These are phyloP conservation scores for Dolichoris vasculosae DNA, from an alignment of 1,140 invertebrate genomes.

Conservation along the genomic window DNA sequence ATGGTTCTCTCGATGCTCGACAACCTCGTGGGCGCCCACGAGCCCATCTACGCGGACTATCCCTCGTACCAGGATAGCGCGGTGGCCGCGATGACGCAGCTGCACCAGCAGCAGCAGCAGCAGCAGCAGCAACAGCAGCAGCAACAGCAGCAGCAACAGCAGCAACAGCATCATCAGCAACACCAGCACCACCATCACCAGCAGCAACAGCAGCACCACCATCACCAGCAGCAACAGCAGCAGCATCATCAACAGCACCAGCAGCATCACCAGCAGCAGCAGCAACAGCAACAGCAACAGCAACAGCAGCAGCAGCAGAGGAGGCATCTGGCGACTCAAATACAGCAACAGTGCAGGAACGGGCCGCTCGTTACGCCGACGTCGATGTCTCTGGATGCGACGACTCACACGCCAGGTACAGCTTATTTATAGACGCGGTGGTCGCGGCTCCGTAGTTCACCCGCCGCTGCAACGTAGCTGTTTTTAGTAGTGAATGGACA, in stretches of 20 bases:
- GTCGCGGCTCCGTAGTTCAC: not conserved
- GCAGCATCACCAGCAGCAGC: conserved; percentile 56
- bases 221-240: conserved; percentile 58
- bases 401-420: conserved; percentile 73
- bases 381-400: conserved; percentile 67
- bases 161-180: conserved; percentile 48
- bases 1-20: conserved; percentile 74
- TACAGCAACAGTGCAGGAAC: conserved; percentile 38
- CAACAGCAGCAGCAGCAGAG: conserved; percentile 33
- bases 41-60: conserved; percentile 73
- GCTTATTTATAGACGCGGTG: conserved; percentile 36
- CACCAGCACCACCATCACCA: conserved; percentile 31
- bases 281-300: no score
- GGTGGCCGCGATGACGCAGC: conserved; percentile 59
- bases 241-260: conserved; percentile 50
- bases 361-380: conserved; percentile 60
- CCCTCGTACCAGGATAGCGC: conserved; percentile 71
- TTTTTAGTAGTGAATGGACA: not conserved
- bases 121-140: conserved; percentile 53
- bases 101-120: conserved; percentile 59
- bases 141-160: conserved; percentile 54
- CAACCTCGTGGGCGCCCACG: conserved; percentile 70
- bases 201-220: conserved; percentile 55
- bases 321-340: conserved; percentile 35
- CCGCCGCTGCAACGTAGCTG: not conserved